A percentile compares a stretch with the other conserved stretches of the same genome.
Conservation (phyloP, 2,797 vertebrate genomes). For the Peromyscus aztecus region DNA sequence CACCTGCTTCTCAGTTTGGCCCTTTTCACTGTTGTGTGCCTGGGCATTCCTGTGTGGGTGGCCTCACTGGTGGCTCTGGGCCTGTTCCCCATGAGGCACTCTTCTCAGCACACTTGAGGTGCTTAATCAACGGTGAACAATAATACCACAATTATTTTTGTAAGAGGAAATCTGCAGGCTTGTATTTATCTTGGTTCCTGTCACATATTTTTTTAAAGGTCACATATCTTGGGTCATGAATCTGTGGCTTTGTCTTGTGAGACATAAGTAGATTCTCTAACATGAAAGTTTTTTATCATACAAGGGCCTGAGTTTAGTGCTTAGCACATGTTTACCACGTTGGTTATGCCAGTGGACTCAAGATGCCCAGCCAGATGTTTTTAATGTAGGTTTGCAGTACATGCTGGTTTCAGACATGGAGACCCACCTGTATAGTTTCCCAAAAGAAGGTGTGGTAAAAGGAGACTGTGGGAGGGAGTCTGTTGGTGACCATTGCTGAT, state of each 20-base stretch:
- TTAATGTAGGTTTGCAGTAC: background rate
- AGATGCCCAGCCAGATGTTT: background rate
- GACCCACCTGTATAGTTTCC: background rate
- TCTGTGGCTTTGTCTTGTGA: background rate
- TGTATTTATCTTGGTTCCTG: slow-evolving; percentile 61
- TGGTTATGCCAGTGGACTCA: background rate
- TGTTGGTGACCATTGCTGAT: background rate
- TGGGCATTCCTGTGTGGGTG: background rate
- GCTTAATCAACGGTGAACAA: slow-evolving; percentile 14
- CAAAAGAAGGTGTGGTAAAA: background rate
- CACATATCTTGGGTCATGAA: slow-evolving; percentile 27
- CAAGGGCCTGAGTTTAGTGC: background rate
- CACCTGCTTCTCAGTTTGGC: background rate
- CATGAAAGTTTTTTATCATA: background rate
- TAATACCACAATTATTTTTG: slow-evolving; percentile 30
- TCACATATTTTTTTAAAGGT: slow-evolving; percentile 25
- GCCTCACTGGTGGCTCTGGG: background rate
- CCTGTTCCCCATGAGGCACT: background rate
- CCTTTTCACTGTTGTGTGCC: background rate
- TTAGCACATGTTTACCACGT: background rate
- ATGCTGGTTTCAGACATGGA: background rate
- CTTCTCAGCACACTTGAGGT: background rate
- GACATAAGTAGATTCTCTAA: background rate
- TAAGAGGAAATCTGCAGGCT: slow-evolving; percentile 66
- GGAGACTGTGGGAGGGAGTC: background rate